Evolutionary conservation across 2,797 vertebrate species (phyloP), one percentile per base, ranked within the genome.

Genomic region (Iguana delicatissima): DNA sequence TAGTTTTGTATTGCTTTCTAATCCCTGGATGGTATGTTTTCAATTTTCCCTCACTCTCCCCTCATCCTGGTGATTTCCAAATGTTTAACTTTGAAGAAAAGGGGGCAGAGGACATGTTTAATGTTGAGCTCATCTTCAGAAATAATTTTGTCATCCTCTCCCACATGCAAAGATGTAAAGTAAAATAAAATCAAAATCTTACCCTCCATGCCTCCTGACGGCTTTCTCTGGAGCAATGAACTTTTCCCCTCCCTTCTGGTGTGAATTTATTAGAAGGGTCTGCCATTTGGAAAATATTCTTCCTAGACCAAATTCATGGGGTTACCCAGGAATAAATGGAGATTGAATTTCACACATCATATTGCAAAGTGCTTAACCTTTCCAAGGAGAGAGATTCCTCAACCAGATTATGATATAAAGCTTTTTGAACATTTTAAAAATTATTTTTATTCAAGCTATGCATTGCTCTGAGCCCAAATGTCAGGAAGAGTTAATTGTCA

Each of bases 361-460:
- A 90, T 87, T 90, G 89, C 46, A 87, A 87, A 83, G 72, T 90
- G 80, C 57, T 90, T 90, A 86, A 87, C 67, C 80, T 90, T 90
- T 86, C 76, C 77, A 80, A 73, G 52, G 18, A 81, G 55, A 80
- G 74, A 81, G 55, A 82, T 86, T 90, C 42, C 57, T 87, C 80
- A 81, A 67, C 42, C 42, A 80, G 50, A 80, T 55, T 80, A 90
- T 90, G 76, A 89, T 89, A 80, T 72, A 81, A 88, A 52, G 62
- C 50, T 69, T 89, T 35, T 52, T 18, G 46, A 52, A 69, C n/a
- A 26, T 62, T 80, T 57, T 69, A 22, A 35, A 4, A 29, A 83
- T 42, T 80, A 90, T 80, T 74, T 69, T 81, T 82, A 90, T 80
- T 90, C 79, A 50, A 35, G 55, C 14, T 86, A n/a, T 59, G 55